Evolutionary conservation across 2,888 invertebrate genomes (phyloP).

Genomic region (Schizaphis graminum): DNA sequence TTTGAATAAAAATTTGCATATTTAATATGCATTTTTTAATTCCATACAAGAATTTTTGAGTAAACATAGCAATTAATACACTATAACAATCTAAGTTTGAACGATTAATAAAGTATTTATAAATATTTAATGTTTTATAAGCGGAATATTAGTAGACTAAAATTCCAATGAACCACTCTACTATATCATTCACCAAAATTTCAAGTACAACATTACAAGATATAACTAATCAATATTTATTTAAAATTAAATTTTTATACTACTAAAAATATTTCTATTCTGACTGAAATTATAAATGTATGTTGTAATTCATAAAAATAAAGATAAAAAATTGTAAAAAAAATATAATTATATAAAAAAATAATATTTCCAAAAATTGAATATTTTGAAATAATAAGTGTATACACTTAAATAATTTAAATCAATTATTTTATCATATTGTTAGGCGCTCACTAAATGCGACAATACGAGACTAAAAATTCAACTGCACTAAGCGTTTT

Average conservation of each 20-base stretch:
- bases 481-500: neutral
- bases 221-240: neutral
- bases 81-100: neutral
- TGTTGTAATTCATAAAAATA: neutral
- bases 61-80: no score
- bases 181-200: neutral
- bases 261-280: neutral
- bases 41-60: neutral
- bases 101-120: neutral
- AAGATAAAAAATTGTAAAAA: neutral
- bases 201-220: neutral
- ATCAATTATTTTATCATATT: neutral
- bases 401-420: neutral
- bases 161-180: neutral
- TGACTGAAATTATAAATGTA: neutral
- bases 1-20: no score
- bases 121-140: neutral
- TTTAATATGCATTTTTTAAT: neutral
- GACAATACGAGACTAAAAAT: neutral
- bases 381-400: neutral
- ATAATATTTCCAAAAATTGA: neutral
- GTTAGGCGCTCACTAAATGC: neutral
- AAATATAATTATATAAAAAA: neutral
- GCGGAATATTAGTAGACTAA: neutral
- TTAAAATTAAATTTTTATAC: neutral